A percentile compares a stretch with the other conserved stretches of the same genome.
Conservation (phyloP, 1,140 invertebrate species). For the Neodiprion virginianus region DNA sequence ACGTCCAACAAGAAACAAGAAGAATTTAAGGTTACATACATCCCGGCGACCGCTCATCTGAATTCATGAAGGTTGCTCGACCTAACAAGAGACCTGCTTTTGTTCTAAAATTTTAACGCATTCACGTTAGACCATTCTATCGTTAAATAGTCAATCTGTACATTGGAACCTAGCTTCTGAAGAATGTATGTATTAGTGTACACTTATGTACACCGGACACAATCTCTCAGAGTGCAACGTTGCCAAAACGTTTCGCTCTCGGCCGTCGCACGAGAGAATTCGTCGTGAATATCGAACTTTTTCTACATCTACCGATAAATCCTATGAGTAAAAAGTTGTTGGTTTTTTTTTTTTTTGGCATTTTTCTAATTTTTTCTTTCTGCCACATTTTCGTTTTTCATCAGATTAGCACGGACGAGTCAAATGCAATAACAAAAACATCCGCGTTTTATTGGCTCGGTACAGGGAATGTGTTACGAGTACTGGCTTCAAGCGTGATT, state of each 20-base stretch:
- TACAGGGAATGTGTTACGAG: not conserved
- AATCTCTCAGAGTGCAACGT: not conserved
- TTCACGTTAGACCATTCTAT: no score
- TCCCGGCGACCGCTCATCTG: no score
- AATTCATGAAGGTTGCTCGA: no score
- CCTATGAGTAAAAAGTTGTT: not conserved
- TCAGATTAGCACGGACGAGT: not conserved
- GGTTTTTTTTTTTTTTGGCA: not conserved
- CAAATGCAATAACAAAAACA: constrained; percentile 1
- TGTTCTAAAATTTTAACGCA: no score
- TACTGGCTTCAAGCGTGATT: not conserved
- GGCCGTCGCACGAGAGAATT: not conserved
- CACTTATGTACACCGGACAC: not conserved
- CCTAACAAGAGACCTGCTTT: no score
- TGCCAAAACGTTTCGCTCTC: not conserved
- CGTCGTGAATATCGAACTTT: not conserved
- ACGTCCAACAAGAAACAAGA: no score
- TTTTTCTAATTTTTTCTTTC: not conserved
- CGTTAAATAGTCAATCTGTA: no score
- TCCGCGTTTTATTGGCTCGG: not conserved
- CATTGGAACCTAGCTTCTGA: no score
- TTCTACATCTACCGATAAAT: not conserved
- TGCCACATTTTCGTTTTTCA: not conserved
- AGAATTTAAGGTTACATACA: no score
- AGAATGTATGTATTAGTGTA: no score